Conservation (phyloP, 2,888 invertebrate genomes). For the Esperia sulphurella region DNA sequence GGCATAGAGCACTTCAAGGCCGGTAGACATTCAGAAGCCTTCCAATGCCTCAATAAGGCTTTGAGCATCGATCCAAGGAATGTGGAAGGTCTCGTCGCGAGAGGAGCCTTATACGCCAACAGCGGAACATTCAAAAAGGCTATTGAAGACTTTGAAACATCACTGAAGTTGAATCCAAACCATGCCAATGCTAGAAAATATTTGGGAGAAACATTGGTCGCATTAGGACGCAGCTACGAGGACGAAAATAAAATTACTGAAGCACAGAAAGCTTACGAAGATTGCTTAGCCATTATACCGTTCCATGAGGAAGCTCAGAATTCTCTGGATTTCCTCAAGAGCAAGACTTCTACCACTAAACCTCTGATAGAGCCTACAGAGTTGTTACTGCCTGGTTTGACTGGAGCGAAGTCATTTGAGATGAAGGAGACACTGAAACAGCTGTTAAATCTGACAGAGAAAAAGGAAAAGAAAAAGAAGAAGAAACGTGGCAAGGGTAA, state of each 20-base stretch:
- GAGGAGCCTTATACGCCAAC: slow-evolving; percentile 95
- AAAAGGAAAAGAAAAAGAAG: slow-evolving; percentile 84
- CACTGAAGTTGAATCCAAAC: slow-evolving; percentile 91
- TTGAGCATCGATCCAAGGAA: slow-evolving; percentile 94
- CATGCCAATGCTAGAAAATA: slow-evolving; percentile 97
- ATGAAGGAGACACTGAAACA: slow-evolving; percentile 84
- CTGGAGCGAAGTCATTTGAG: slow-evolving; percentile 77
- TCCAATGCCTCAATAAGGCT: slow-evolving; percentile 96
- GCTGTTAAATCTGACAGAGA: slow-evolving; percentile 79
- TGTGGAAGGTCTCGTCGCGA: slow-evolving; percentile 94
- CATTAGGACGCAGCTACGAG: slow-evolving; percentile 92
- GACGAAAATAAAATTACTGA: slow-evolving; percentile 92
- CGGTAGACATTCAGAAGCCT: slow-evolving; percentile 95
- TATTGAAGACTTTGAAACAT: slow-evolving; percentile 96
- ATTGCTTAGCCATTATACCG: slow-evolving; percentile 90
- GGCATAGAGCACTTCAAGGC: slow-evolving; percentile 97
- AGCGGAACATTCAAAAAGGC: slow-evolving; percentile 96
- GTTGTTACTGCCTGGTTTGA: slow-evolving; percentile 79
- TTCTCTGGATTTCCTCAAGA: slow-evolving; percentile 89
- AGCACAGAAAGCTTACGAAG: slow-evolving; percentile 90
- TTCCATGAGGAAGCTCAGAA: slow-evolving; percentile 93
- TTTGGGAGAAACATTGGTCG: slow-evolving; percentile 94
- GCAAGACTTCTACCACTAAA: slow-evolving; percentile 79
- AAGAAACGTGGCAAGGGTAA: slow-evolving; percentile 83
- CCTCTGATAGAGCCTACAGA: slow-evolving; percentile 83